Evolutionary conservation across 2,113 vertebrate species (phyloP).

Genomic region (Pomatostomus ruficeps): DNA sequence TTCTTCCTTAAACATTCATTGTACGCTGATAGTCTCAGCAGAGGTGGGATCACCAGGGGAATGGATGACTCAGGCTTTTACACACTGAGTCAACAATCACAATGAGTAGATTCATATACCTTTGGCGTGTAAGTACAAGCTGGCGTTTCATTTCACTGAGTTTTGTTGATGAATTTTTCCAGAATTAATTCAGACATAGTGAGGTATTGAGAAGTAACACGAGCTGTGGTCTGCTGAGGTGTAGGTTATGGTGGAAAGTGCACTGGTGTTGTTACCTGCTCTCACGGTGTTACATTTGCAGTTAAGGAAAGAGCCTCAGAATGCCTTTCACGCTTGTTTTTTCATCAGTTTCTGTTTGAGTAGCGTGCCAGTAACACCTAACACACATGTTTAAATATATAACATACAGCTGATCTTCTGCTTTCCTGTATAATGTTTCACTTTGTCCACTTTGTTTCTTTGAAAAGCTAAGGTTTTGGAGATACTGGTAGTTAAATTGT

Average conservation of each 20-base stretch:
- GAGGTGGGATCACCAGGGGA: neutral
- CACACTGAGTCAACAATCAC: conserved; percentile 51
- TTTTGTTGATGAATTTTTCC: neutral
- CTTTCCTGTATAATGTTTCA: neutral
- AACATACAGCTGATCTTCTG: neutral
- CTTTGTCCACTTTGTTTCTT: neutral
- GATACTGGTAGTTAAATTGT: neutral
- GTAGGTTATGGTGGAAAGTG: neutral
- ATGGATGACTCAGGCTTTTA: conserved; percentile 38
- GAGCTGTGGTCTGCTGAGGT: neutral
- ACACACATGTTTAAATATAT: neutral
- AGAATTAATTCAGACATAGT: neutral
- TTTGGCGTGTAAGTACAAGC: neutral
- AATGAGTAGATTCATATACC: conserved; percentile 30
- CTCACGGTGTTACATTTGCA: accelerated
- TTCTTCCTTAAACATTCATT: neutral
- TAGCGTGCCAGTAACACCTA: neutral
- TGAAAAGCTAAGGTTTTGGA: neutral
- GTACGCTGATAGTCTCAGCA: neutral
- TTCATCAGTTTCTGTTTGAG: neutral
- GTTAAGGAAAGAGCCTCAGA: neutral
- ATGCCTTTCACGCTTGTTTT: neutral
- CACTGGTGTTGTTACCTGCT: neutral
- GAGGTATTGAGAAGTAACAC: neutral
- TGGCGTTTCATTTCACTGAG: neutral